phyloP scores from a whole-genome alignment of 1,140 invertebrate species.

The Leptopilina boulardi region DNA sequence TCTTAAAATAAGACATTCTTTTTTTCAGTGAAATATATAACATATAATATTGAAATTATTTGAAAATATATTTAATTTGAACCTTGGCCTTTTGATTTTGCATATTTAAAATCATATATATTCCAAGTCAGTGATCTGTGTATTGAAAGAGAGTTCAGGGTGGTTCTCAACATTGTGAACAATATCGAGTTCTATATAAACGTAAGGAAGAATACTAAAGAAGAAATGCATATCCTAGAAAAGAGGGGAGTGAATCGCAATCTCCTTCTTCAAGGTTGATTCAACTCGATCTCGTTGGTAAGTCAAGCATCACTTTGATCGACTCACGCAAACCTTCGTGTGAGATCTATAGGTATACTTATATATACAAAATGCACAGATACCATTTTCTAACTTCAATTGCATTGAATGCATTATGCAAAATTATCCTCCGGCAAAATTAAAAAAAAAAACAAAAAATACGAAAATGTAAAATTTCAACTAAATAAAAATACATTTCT shows the following conservation, averaged over 20 bases:
- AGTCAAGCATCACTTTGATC: constrained; percentile 33
- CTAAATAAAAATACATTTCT: too few relatives aligned
- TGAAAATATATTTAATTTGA: not conserved
- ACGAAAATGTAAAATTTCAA: too few relatives aligned
- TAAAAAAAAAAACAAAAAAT: too few relatives aligned
- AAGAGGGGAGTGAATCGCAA: constrained; percentile 12
- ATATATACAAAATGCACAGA: not conserved
- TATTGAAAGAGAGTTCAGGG: not conserved
- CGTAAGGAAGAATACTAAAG: not conserved
- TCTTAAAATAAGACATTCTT: too few relatives aligned
- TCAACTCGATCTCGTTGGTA: constrained; percentile 17
- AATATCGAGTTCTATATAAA: not conserved
- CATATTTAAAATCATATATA: not conserved
- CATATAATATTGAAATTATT: too few relatives aligned
- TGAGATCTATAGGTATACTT: constrained; percentile 29
- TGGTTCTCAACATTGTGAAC: not conserved
- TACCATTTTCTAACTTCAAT: constrained; percentile 28
- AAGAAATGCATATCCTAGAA: constrained; percentile 17
- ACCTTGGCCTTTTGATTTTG: not conserved
- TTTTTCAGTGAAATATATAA: too few relatives aligned
- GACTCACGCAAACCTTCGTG: constrained; percentile 32
- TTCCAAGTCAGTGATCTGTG: not conserved
- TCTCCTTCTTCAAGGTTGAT: constrained; percentile 27
- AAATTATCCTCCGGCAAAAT: not conserved
- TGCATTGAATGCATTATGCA: constrained; percentile 8